Base-by-base conservation (phyloP, 2,888 invertebrate genomes). In the Neuroscelio doddi region DNA sequence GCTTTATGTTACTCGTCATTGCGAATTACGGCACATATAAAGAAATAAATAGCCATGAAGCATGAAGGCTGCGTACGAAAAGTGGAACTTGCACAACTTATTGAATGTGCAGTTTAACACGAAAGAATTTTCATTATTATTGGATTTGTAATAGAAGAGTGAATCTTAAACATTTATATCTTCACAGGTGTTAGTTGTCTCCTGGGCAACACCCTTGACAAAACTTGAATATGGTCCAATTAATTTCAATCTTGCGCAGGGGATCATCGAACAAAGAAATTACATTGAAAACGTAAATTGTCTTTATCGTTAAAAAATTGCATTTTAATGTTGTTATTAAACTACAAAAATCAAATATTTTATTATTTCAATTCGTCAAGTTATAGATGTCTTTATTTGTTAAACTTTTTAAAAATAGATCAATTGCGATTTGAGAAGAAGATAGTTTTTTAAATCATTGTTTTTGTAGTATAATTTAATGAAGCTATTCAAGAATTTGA, bases 151-250 rank as follows among this genome's bases (percentile, higher is more conserved):
- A 64, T 49, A 44, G 45, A 41, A 64, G 57, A 49, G 36, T 44
- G 42, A 36, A 12, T 36, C 26, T 21, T 34, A 46, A 57, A 52
- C 49, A 64, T 58, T 52, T 64, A 49, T 49, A 55, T 49, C 50
- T 50, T 41, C 58, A 73, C 71, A 75, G 73, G 74, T 74, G 72
- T 70, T 64, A 49, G 44, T 67, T 69, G 73, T 78, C 73, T 68
- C 75, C 77, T 52, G 63, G 75, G 76, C 75, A 78, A 79, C 77
- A 73, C 77, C 76, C 78, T 62, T 64, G 56, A 70, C 49, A 52
- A 45, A 58, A 36, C 45, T 34, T 50, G 39, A 16, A 57, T 39
- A 27, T 58, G 58, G 58, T 49, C 64, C 64, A 38, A 58, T 53
- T 50, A 38, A 58, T 53, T 50, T 53, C 44, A 29, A 59, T 44